Conservation (phyloP, 2,797 vertebrate genomes). For the Decapterus maruadsi region DNA sequence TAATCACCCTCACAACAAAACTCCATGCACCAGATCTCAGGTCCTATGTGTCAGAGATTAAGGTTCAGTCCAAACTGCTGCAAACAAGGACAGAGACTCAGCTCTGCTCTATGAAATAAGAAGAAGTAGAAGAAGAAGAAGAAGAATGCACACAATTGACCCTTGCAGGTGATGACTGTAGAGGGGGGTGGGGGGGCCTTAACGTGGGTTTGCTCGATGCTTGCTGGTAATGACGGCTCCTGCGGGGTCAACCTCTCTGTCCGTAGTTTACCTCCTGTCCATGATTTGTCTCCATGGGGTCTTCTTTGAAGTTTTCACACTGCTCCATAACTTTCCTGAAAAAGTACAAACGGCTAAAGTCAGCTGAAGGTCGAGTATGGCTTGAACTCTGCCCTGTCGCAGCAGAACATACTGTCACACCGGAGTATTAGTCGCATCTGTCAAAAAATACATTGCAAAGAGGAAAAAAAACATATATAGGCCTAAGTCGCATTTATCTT, state of each 20-base stretch:
- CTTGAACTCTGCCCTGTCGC: too few species aligned
- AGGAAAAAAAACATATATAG: too few species aligned
- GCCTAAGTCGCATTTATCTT: too few species aligned
- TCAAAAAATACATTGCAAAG: too few species aligned
- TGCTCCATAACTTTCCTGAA: conserved; percentile 96
- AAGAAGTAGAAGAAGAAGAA: conserved; percentile 53
- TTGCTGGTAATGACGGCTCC: conserved; percentile 28
- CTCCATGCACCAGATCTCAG: conserved; percentile 67
- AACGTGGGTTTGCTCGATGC: conserved; percentile 52
- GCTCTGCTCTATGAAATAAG: conserved; percentile 70
- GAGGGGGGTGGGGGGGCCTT: conserved; percentile 35
- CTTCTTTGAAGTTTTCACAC: conserved; percentile 96
- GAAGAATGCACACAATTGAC: conserved; percentile 65
- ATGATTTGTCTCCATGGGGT: conserved; percentile 94
- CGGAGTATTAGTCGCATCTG: too few species aligned
- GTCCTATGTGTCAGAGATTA: conserved; percentile 64
- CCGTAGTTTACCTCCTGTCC: conserved; percentile 87
- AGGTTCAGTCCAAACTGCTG: conserved; percentile 57
- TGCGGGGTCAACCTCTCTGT: conserved; percentile 70
- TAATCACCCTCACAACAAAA: conserved; percentile 64
- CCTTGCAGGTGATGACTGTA: conserved; percentile 68
- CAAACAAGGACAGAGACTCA: conserved; percentile 60
- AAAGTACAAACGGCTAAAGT: conserved; percentile 29
- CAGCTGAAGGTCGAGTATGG: background rate
- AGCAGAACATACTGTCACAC: too few species aligned